phyloP scores from a whole-genome alignment of 2,797 vertebrate genomes.

The Sebastes cheni region DNA sequence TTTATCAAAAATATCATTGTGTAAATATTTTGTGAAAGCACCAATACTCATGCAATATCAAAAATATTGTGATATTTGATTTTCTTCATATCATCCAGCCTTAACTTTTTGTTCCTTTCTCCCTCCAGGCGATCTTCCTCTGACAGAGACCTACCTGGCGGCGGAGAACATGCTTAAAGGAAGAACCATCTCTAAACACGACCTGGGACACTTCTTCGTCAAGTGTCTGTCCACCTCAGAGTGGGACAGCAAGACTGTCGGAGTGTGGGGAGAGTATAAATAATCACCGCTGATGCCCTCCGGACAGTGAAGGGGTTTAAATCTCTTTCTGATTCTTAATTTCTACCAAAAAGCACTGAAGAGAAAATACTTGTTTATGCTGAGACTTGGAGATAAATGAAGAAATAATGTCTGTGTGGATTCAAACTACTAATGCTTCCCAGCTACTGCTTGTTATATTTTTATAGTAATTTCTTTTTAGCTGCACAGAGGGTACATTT shows the following conservation, averaged over 20 bases:
- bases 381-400: not conserved
- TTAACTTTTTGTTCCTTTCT: not conserved
- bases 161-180: slow-evolving; percentile 80
- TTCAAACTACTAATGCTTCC: not conserved
- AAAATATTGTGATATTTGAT: too few species aligned
- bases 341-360: not conserved
- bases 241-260: slow-evolving; percentile 86
- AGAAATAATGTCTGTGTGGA: not conserved
- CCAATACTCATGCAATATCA: too few species aligned
- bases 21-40: too few species aligned
- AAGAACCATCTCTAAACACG: slow-evolving; percentile 89
- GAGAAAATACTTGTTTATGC: not conserved
- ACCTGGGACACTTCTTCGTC: slow-evolving; percentile 92
- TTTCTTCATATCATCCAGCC: rapidly evolving
- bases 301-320: not conserved
- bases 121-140: slow-evolving; percentile 84
- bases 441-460: not conserved
- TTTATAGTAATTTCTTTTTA: not conserved
- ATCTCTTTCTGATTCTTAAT: not conserved
- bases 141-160: slow-evolving; percentile 83
- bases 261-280: slow-evolving; percentile 86
- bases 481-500: not conserved
- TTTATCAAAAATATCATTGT: too few species aligned
- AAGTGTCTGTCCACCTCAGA: slow-evolving; percentile 85
- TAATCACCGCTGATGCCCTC: slow-evolving; percentile 14